These are phyloP conservation scores for Drosophila multiciliata DNA, from an alignment of 2,888 invertebrate species.

Conservation along the genomic window DNA sequence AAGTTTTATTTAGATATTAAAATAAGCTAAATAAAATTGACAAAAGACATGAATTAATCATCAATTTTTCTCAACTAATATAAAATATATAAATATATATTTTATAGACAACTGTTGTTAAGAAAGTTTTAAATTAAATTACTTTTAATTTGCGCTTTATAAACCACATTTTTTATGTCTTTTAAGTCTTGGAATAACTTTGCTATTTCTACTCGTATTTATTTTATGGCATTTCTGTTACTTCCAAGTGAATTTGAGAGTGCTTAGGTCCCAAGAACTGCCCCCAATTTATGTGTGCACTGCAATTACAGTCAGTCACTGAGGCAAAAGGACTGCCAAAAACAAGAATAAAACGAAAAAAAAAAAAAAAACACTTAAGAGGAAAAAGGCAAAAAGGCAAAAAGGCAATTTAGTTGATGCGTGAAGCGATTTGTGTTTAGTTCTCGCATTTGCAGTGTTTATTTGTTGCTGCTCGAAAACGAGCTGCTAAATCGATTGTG, in stretches of 20 bases:
- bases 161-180: background rate
- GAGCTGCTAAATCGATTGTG: conserved; percentile 80
- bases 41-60: background rate
- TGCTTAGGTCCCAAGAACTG: conserved; percentile 11
- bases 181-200: background rate
- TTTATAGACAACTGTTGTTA: background rate
- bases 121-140: background rate
- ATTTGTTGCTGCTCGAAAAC: conserved; percentile 55
- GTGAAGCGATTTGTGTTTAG: conserved; percentile 71
- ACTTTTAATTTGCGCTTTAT: background rate
- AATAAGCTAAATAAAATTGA: background rate
- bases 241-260: conserved; percentile 8
- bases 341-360: background rate
- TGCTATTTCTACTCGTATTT: background rate
- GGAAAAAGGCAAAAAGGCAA: background rate
- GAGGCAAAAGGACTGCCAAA: conserved; percentile 7
- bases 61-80: too few relatives aligned
- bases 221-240: conserved; percentile 14
- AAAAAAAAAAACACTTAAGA: background rate
- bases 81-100: background rate
- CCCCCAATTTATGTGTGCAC: conserved; percentile 23
- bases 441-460: conserved; percentile 54
- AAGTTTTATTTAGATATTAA: background rate
- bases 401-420: conserved; percentile 72
- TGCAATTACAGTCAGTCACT: conserved; percentile 59